Percentiles rank a stretch among this genome's conserved stretches.
Evolutionary conservation across 2,113 vertebrate species (phyloP).

Genomic region (Corythornis cristatus): DNA sequence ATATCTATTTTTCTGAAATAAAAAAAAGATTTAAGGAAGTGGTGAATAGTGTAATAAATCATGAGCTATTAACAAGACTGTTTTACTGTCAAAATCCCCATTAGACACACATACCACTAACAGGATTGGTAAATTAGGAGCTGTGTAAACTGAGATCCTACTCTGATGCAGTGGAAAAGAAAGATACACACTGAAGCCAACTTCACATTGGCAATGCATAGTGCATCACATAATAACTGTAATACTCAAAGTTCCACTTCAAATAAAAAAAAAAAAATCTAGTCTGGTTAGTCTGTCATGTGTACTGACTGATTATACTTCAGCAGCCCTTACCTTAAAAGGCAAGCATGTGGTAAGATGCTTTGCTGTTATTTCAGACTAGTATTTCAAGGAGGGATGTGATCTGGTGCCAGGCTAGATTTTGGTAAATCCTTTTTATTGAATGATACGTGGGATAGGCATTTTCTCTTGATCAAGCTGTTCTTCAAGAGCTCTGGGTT

Average conservation of each 20-base stretch:
- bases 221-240: constrained; percentile 24
- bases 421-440: neutral
- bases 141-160: constrained; percentile 32
- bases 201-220: constrained; percentile 1
- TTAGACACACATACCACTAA: constrained; percentile 25
- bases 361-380: constrained; percentile 15
- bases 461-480: neutral
- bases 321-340: constrained; percentile 6
- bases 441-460: neutral
- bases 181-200: neutral
- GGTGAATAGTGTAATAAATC: constrained; percentile 63
- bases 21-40: constrained; percentile 21
- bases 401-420: neutral
- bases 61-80: constrained; percentile 6
- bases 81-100: constrained; percentile 53
- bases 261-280: neutral
- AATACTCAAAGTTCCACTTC: neutral
- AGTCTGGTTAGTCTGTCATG: neutral
- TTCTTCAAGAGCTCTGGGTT: neutral
- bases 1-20: neutral
- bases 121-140: constrained; percentile 10
- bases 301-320: neutral
- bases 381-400: neutral
- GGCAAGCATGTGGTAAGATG: neutral
- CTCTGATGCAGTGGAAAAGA: neutral